phyloP scores from a whole-genome alignment of 2,797 vertebrate genomes.

The Anguilla obscura region DNA sequence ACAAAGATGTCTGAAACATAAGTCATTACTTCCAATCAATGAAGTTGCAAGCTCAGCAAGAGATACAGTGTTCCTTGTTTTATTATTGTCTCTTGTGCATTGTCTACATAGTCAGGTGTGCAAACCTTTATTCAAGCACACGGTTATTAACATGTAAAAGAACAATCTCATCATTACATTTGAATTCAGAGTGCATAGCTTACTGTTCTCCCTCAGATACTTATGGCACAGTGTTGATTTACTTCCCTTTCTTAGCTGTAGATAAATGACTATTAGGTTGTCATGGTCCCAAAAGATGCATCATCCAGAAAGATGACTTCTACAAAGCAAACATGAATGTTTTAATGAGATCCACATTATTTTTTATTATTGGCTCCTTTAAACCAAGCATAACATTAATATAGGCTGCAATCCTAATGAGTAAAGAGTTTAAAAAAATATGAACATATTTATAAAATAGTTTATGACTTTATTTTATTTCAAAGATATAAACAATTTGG shows the following conservation, averaged over 20 bases:
- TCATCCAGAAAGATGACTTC: background rate
- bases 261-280: conserved; percentile 34
- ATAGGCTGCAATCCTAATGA: background rate
- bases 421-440: background rate
- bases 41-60: background rate
- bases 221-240: conserved; percentile 28
- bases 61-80: background rate
- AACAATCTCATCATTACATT: background rate
- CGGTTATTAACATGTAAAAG: background rate
- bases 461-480: background rate
- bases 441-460: background rate
- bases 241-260: conserved; percentile 43
- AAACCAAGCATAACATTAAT: background rate
- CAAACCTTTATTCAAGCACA: background rate
- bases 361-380: background rate
- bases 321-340: background rate
- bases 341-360: background rate
- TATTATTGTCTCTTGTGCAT: too few relatives aligned
- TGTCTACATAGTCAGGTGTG: background rate
- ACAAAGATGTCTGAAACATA: background rate
- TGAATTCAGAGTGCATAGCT: background rate
- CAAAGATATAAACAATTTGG: background rate
- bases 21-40: background rate
- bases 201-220: background rate
- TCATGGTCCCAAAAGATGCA: background rate